Percentiles rank a stretch among this genome's conserved stretches.
phyloP scores from a whole-genome alignment of 2,888 invertebrate species.

The Eristalis intricaria region DNA sequence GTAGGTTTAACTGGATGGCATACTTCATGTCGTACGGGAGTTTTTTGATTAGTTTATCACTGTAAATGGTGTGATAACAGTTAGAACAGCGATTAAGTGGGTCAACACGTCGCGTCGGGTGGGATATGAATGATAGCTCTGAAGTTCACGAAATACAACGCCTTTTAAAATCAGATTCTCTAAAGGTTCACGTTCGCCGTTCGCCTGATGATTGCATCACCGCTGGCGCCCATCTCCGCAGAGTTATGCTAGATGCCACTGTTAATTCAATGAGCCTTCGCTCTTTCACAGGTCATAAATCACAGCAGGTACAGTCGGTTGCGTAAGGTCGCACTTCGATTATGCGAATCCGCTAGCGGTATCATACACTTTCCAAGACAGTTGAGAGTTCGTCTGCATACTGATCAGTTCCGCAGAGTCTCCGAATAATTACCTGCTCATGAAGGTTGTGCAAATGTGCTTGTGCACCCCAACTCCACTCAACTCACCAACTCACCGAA shows the following conservation, averaged over 20 bases:
- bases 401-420: background rate
- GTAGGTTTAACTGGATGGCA: slow-evolving; percentile 13
- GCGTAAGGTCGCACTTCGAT: slow-evolving; percentile 3
- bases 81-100: background rate
- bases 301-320: background rate
- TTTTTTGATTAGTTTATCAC: background rate
- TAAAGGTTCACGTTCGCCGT: too few relatives aligned
- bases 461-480: too few relatives aligned
- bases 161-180: too few relatives aligned
- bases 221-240: background rate
- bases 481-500: background rate
- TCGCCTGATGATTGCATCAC: background rate
- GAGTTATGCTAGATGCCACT: background rate
- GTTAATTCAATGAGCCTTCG: background rate
- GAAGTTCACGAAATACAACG: too few relatives aligned
- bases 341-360: background rate
- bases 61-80: background rate
- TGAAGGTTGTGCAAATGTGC: slow-evolving; percentile 11
- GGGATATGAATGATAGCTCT: background rate
- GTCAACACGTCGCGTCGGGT: background rate
- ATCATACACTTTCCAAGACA: slow-evolving; percentile 6
- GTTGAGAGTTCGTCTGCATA: slow-evolving; percentile 4
- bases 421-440: background rate
- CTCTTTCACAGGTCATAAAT: slow-evolving; percentile 26
- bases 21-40: background rate